Conservation (phyloP, 2,888 invertebrate genomes). For the Xestia rhomboidea region DNA sequence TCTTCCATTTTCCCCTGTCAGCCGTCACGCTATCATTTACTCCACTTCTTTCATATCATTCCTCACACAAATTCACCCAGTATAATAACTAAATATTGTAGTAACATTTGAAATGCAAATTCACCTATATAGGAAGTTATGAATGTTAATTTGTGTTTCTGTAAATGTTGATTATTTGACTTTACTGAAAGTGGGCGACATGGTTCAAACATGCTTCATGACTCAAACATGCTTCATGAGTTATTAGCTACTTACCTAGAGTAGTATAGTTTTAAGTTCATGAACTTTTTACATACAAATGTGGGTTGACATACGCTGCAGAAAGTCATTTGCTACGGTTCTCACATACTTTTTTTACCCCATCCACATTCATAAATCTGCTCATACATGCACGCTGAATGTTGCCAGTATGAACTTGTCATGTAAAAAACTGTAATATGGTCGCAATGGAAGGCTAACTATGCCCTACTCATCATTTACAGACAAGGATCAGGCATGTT, state of each 20-base stretch:
- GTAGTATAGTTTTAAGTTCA: too few relatives aligned
- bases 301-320: not conserved
- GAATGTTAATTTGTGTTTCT: too few relatives aligned
- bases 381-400: not conserved
- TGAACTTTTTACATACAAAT: not conserved
- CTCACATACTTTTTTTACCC: not conserved
- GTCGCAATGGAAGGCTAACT: not conserved
- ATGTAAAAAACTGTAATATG: not conserved
- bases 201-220: too few relatives aligned
- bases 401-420: not conserved
- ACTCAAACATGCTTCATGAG: too few relatives aligned
- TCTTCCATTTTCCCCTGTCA: not conserved
- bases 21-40: not conserved
- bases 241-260: too few relatives aligned
- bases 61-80: not conserved
- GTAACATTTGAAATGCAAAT: not conserved
- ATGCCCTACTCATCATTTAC: conserved; percentile 54
- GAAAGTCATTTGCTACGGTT: not conserved
- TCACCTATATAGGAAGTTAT: not conserved
- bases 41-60: not conserved
- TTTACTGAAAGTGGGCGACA: not conserved
- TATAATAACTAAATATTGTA: not conserved
- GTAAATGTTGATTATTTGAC: too few relatives aligned
- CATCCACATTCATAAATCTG: not conserved
- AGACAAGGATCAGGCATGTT: conserved; percentile 88